A percentile compares a stretch with the other conserved stretches of the same genome.
These are phyloP conservation scores for Metridium senile DNA, from an alignment of 92 coral and sea anemone genomes.

Conservation along the genomic window DNA sequence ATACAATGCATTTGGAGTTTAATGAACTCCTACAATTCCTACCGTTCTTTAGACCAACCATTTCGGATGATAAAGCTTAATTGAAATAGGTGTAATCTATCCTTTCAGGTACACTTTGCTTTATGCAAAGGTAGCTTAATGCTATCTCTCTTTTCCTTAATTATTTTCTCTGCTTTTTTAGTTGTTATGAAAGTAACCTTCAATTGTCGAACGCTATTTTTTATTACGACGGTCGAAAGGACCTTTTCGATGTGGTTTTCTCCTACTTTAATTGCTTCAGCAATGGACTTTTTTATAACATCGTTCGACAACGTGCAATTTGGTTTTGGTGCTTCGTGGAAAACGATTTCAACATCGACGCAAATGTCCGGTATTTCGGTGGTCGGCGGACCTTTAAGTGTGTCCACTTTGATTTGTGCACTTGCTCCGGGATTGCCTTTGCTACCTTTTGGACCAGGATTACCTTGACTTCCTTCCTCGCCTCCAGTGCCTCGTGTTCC, in stretches of 20 bases:
- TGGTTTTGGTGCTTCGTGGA: conserved; percentile 17
- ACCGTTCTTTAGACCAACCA: no score
- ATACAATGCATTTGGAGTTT: no score
- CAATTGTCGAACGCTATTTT: neutral
- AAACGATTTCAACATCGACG: conserved; percentile 13
- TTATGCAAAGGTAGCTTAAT: conserved; percentile 12
- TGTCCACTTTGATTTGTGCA: neutral
- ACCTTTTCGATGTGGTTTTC: neutral
- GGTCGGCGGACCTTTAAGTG: neutral
- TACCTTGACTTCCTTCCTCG: neutral
- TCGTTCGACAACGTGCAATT: neutral
- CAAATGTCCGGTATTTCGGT: neutral
- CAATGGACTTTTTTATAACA: neutral
- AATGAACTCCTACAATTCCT: no score
- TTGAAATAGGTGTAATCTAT: no score
- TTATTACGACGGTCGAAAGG: neutral
- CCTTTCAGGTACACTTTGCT: conserved; percentile 8
- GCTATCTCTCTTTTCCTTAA: neutral
- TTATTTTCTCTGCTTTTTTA: neutral
- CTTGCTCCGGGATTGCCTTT: neutral
- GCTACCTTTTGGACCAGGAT: neutral
- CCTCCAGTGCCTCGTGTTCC: neutral
- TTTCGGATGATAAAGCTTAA: no score
- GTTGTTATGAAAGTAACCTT: conserved; percentile 6
- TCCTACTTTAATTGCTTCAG: neutral